A percentile compares a stretch with the other conserved stretches of the same genome.
phyloP scores from a whole-genome alignment of 2,888 invertebrate genomes.

The Phania funesta region DNA sequence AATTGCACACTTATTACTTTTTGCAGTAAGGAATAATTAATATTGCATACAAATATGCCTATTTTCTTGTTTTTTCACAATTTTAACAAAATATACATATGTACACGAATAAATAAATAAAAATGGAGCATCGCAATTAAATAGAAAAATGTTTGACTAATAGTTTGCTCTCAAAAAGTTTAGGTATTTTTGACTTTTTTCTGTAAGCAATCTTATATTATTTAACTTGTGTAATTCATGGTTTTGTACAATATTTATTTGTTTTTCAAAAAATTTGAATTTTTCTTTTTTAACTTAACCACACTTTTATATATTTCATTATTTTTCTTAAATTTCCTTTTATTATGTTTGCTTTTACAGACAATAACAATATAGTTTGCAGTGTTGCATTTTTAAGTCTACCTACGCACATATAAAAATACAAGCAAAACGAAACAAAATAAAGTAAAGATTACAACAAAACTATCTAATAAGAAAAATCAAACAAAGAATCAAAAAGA shows the following conservation, averaged over 20 bases:
- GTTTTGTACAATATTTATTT: constrained; percentile 30
- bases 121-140: constrained; percentile 51
- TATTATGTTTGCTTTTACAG: constrained; percentile 53
- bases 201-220: constrained; percentile 14
- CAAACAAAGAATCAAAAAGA: constrained; percentile 40
- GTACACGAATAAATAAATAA: constrained; percentile 43
- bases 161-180: neutral
- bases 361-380: neutral
- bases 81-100: constrained; percentile 38
- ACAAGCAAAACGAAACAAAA: constrained; percentile 20
- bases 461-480: constrained; percentile 39
- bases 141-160: constrained; percentile 18
- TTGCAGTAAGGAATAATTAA: constrained; percentile 1
- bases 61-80: constrained; percentile 27
- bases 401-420: neutral
- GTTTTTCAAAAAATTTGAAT: constrained; percentile 44
- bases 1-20: constrained; percentile 12
- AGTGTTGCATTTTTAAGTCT: neutral
- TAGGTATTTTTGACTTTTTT: constrained; percentile 11
- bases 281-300: constrained; percentile 67
- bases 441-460: constrained; percentile 19
- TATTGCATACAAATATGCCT: neutral
- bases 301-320: constrained; percentile 68
- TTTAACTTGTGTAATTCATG: constrained; percentile 30
- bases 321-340: constrained; percentile 59